Base-by-base conservation (phyloP, 2,888 invertebrate species). In the Rapana venosa region DNA sequence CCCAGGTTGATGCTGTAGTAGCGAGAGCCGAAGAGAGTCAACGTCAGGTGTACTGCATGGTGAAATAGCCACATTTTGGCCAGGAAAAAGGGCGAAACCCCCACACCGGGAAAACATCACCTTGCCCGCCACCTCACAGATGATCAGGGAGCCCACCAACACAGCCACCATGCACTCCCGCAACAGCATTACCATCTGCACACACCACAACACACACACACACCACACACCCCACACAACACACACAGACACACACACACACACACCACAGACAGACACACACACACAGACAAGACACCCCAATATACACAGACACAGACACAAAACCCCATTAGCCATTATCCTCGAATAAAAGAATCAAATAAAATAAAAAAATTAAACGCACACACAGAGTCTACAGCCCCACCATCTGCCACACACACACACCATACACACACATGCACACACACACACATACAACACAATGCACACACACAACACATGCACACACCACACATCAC, bases 41-140 rank as follows among this genome's bases (percentile, higher is more conserved):
- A 93, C 5, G 93, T 92, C 13, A 93, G 94, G 95, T 93, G 20
- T 96, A 95, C 90, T 95, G 92, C 13, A 96, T 91, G 20, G 94
- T 94, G 91, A 95, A 96, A 87, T 93, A 94, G 22, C 95, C 95
- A 56, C 95, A 94, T n/a, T 90, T 95, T 94, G 11, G 93, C 92
- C 81, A 94, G 93, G n/a, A n/a, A 91, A 94, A 95, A 36, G 96
- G 94, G 22, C 91, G 91, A 91, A 94, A 94, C 17, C 95, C 92
- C 95, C 95, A 96, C 32, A 94, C 90, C 56, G 94, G 92, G 91
- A n/a, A n/a, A 93, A 95, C 90, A 94, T 91, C 79, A 88, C 83
- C 90, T 92, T 92, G 5, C 94, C 94, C 35, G 90, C 91, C 30
- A 91, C 90, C 61, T 90, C 92, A 26, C 87, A 87, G 74, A 56